Conservation (phyloP, 2,113 vertebrate genomes). For the Pristiophorus japonicus region DNA sequence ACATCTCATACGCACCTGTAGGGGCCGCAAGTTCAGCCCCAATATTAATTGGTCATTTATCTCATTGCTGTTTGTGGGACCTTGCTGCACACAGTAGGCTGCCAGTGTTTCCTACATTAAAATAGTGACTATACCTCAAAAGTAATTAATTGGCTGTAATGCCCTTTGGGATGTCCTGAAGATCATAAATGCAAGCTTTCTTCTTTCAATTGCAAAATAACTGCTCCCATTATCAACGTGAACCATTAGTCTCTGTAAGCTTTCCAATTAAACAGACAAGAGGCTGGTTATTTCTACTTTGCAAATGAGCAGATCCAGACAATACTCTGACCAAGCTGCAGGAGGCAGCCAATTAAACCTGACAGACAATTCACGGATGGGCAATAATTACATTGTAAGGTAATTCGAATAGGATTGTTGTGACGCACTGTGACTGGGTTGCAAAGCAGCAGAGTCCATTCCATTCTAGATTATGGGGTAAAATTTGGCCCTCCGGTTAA, state of each 20-base stretch:
- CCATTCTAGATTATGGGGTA: neutral
- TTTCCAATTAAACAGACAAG: slow-evolving; percentile 7
- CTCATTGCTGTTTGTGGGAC: slow-evolving; percentile 1
- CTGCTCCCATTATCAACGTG: neutral
- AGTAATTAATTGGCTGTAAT: neutral
- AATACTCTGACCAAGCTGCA: neutral
- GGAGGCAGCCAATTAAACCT: neutral
- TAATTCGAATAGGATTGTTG: neutral
- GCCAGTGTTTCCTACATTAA: neutral
- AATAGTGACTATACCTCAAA: neutral
- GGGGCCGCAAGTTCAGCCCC: too few relatives aligned
- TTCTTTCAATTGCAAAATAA: neutral
- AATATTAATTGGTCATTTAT: neutral
- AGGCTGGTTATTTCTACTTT: neutral
- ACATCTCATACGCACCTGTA: too few relatives aligned
- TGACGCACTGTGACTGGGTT: neutral
- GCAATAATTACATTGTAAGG: neutral
- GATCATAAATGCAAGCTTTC: neutral
- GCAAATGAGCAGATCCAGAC: neutral
- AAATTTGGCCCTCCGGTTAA: too few relatives aligned
- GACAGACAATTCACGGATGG: slow-evolving; percentile 12
- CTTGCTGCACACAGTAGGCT: neutral
- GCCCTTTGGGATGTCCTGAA: neutral
- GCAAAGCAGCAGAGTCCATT: neutral
- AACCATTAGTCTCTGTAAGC: neutral